Percentiles rank a stretch among this genome's conserved stretches.
Conservation (phyloP, 2,113 vertebrate genomes). For the Salvelinus fontinalis region DNA sequence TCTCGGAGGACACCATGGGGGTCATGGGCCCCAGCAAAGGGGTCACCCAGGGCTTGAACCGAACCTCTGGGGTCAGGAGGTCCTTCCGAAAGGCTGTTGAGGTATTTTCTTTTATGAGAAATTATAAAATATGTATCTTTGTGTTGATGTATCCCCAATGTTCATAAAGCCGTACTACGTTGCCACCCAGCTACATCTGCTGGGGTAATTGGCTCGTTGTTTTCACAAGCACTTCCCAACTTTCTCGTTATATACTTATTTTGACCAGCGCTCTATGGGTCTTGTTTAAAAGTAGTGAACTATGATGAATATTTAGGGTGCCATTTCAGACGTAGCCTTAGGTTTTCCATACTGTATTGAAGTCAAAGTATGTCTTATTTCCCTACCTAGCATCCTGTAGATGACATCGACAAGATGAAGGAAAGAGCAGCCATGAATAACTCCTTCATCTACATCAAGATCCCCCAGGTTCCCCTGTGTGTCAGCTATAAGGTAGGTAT, state of each 20-base stretch:
- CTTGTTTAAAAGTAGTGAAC: not conserved
- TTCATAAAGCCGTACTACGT: no score
- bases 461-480: constrained; percentile 96
- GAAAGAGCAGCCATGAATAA: constrained; percentile 98
- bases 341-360: not conserved
- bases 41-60: constrained; percentile 90
- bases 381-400: constrained; percentile 86
- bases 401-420: constrained; percentile 99
- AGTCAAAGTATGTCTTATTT: not conserved
- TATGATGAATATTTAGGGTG: not conserved
- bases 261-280: not conserved
- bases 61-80: constrained; percentile 90
- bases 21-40: constrained; percentile 88
- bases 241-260: not conserved
- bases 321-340: not conserved
- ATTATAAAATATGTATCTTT: no score
- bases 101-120: constrained; percentile 67
- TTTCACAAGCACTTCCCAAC: not conserved
- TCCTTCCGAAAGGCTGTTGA: constrained; percentile 94
- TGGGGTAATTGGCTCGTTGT: not conserved
- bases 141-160: no score
- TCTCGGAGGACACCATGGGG: constrained; percentile 84
- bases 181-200: no score
- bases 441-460: constrained; percentile 99
- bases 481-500: constrained; percentile 95